Conservation (phyloP, 2,113 vertebrate genomes). For the Menidia beryllina region DNA sequence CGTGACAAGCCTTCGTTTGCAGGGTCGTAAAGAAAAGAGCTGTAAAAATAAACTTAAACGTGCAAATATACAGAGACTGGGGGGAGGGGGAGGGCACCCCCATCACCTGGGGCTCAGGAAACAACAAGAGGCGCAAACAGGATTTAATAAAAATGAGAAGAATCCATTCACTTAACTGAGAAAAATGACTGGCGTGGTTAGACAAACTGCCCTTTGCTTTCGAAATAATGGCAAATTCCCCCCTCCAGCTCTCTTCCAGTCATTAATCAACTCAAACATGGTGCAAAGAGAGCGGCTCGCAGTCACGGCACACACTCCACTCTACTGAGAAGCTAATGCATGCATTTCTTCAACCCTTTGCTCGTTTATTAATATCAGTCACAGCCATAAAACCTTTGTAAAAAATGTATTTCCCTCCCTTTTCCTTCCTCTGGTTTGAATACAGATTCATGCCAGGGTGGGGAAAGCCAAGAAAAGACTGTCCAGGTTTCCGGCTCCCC, state of each 20-base stretch:
- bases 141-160: constrained; percentile 19
- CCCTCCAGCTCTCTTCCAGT: constrained; percentile 15
- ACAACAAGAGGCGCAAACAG: neutral
- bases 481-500: neutral
- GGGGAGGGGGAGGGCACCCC: neutral
- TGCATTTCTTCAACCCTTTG: neutral
- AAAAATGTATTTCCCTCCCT: neutral
- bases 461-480: neutral
- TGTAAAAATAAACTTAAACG: no score
- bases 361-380: constrained; percentile 23
- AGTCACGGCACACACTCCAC: neutral
- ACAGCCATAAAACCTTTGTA: neutral
- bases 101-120: neutral
- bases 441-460: neutral
- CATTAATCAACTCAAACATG: constrained; percentile 43
- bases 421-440: neutral
- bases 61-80: neutral
- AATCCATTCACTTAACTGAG: constrained; percentile 16
- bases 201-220: constrained; percentile 30
- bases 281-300: constrained; percentile 9
- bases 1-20: no score
- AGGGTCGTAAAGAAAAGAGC: no score
- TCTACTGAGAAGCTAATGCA: neutral
- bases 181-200: constrained; percentile 24
- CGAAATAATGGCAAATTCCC: constrained; percentile 4